Evolutionary conservation across 2,888 invertebrate genomes (phyloP).

Genomic region (Hermaeophaga mercurialis): DNA sequence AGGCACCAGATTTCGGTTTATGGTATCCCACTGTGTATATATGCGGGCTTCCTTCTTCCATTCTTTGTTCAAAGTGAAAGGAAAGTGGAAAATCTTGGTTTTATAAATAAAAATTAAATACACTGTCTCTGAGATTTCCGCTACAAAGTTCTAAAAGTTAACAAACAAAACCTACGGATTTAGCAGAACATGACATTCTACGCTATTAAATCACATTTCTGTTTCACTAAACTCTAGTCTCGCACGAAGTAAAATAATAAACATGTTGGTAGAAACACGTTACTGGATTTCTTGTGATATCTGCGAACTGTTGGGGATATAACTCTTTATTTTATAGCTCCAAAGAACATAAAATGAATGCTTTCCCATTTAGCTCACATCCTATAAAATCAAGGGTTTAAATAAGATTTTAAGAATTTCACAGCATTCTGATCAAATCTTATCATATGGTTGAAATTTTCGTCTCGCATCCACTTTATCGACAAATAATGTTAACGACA

Average conservation of each 20-base stretch:
- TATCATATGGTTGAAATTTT: no score
- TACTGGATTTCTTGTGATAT: neutral
- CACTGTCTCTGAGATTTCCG: neutral
- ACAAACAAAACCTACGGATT: neutral
- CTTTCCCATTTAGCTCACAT: slow-evolving; percentile 2
- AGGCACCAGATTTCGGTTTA: no score
- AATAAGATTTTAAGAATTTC: slow-evolving; percentile 1
- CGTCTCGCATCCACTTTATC: no score
- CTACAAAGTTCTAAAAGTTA: neutral
- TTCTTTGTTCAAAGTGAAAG: no score
- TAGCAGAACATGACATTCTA: neutral
- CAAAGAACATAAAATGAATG: slow-evolving; percentile 3
- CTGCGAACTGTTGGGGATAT: neutral
- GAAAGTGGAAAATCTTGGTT: no score
- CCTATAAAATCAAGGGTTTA: neutral
- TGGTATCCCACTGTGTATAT: no score
- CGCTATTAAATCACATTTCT: slow-evolving; percentile 1
- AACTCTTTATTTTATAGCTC: slow-evolving; percentile 5
- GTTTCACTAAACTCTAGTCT: neutral
- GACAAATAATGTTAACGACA: no score
- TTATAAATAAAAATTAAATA: no score
- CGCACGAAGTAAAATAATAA: slow-evolving; percentile 1
- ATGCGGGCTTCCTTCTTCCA: no score
- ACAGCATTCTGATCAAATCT: neutral
- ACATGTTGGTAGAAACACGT: neutral